Evolutionary conservation across 2,797 vertebrate species (phyloP), one percentile per base, ranked within the genome.

Genomic region (Streptopelia turtur): DNA sequence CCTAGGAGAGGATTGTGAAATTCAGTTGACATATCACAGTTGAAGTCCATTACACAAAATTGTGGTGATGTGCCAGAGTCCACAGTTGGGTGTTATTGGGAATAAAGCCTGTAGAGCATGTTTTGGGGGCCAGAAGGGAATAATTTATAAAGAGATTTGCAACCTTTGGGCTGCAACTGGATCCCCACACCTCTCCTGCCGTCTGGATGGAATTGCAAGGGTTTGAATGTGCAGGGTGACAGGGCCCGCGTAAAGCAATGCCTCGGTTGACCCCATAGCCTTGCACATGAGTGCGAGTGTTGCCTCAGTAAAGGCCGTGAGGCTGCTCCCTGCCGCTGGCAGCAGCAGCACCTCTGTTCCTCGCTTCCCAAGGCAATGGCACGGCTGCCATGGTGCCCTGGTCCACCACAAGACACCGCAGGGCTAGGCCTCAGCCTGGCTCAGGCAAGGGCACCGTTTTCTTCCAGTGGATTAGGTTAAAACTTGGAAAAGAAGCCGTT

Each of bases 271-370:
- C 55, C 68, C 69, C 56, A 24, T 16, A 83, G 83, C 60, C 55
- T 59, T 6, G 30, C 49, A 33, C 47, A 23, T 0, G 5, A 57
- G 33, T 22, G 47, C 23, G 60, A 69, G 63, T 0, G 1, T 8
- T 79, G 69, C 65, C 84, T 41, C 13, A 4, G 52, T 37, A 53
- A 47, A 72, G 68, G 52, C 31, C 50, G 9, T 1, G 1, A 0
- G n/a, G 57, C 61, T 41, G 70, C 61, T 75, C 39, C 17, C 13
- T 2, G 1, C 41, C 2, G 1, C 35, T 0, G 5, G n/a, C 41
- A 23, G 5, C 10, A 28, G 64, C 56, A 55, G n/a, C 25, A 52
- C 39, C 20, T 45, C 66, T 17, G 49, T 41, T 66, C 59, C 75
- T 53, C 2, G 1, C 65, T 72, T 23, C 66, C 39, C 52, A 14